Percentiles rank a stretch among this genome's conserved stretches.
Evolutionary conservation across 2,888 invertebrate genomes (phyloP).

Genomic region (Pteria penguin): DNA sequence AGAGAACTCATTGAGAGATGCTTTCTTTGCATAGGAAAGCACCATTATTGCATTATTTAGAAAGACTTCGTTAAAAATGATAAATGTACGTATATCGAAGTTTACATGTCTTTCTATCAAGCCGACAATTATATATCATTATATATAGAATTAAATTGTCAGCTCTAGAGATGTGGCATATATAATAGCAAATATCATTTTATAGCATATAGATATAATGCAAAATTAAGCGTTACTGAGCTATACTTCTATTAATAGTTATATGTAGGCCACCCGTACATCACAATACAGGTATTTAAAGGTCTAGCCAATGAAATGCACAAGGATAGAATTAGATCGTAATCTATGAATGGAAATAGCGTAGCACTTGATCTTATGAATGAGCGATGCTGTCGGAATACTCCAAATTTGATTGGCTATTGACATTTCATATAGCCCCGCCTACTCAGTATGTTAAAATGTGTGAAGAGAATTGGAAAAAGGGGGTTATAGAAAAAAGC

Average conservation of each 20-base stretch:
- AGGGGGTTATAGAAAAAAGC: too few species aligned
- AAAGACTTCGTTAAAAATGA: too few species aligned
- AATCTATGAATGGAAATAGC: conserved; percentile 18
- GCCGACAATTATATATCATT: too few species aligned
- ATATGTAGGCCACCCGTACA: conserved; percentile 34
- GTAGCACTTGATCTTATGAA: conserved; percentile 9
- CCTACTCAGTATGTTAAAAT: too few species aligned
- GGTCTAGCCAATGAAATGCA: background rate
- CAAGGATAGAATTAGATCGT: background rate
- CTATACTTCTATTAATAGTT: conserved; percentile 41
- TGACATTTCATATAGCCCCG: background rate
- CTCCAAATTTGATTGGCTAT: conserved; percentile 4
- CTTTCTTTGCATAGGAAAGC: too few species aligned
- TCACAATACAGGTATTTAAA: conserved; percentile 14
- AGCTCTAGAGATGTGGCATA: too few species aligned
- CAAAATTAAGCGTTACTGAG: conserved; percentile 34
- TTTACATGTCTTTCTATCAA: too few species aligned
- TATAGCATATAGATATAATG: conserved; percentile 3
- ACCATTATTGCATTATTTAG: too few species aligned
- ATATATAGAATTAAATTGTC: too few species aligned
- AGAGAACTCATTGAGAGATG: background rate
- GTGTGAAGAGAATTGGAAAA: too few species aligned
- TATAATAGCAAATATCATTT: too few species aligned
- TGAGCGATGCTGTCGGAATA: background rate
- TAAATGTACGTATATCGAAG: too few species aligned